Evolutionary conservation across 1,140 invertebrate genomes (phyloP), one percentile per base, ranked within the genome.

Genomic region (Drosophila carrolli): DNA sequence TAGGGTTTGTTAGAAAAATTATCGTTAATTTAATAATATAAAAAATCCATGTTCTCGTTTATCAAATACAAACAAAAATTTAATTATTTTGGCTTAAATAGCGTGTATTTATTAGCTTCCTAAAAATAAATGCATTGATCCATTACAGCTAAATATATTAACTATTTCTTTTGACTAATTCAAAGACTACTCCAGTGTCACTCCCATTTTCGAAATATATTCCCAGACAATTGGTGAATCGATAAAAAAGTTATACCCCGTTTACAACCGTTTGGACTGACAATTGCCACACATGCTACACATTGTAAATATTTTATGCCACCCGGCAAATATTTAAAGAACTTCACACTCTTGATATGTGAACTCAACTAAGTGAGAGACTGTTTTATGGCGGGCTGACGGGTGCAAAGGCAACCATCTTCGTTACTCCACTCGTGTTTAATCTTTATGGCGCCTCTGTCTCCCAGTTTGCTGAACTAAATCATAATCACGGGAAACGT

Each of bases 241-340:
- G 57, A 70, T 58, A 68, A 66, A n/a, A 66, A 41, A 71, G 65
- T 58, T 71, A 71, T 71, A 71, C 37, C 48, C 54, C 48, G 40
- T 74, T 75, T 74, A 58, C 62, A 50, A 53, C 46, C 62, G 53
- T 60, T 75, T 58, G 44, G 43, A 62, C 67, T 68, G 62, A 77
- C 78, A 86, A 82, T 86, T 86, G 82, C 82, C 72, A 82, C 78
- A 85, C 83, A 85, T 83, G 83, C 63, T 72, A 77, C 62, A 78
- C 66, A 81, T 75, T 86, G 84, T 88, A 86, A 88, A 86, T 81
- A 88, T 76, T 82, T 76, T 79, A 78, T 86, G 75, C 51, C 44
- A 82, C 58, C 57, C 66, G 78, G 60, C 79, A 88, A 86, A 86
- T 86, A 86, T 86, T 86, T 86, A 88, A 88, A 88, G 83, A 86